Evolutionary conservation across 2,888 invertebrate species (phyloP).

Genomic region (Byasa hedistus): DNA sequence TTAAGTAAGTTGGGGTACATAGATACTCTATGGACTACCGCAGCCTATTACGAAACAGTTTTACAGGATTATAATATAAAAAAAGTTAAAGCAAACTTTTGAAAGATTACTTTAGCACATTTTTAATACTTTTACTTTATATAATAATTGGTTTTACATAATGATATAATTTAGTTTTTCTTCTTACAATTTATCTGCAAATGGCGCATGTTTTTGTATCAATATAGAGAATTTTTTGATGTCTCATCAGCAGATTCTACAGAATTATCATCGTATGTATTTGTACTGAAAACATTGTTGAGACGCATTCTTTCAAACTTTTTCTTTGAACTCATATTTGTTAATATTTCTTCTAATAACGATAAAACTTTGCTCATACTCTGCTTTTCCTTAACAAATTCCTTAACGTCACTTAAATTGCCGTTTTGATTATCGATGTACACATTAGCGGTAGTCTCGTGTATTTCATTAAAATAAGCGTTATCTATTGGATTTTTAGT

Average conservation of each 20-base stretch:
- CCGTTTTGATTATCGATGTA: slow-evolving; percentile 11
- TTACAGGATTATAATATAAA: too few species aligned
- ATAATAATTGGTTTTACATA: background rate
- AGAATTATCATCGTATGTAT: slow-evolving; percentile 8
- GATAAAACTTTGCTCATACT: slow-evolving; percentile 29
- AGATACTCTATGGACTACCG: too few species aligned
- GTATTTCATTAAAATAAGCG: slow-evolving; percentile 4
- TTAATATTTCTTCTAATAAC: slow-evolving; percentile 28
- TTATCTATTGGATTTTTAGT: slow-evolving; percentile 1
- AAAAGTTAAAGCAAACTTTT: too few species aligned
- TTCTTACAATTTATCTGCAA: background rate
- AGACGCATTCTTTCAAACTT: slow-evolving; percentile 17
- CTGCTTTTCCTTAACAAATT: slow-evolving; percentile 29
- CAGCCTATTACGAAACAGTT: too few species aligned
- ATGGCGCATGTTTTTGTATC: background rate
- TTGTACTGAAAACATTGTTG: slow-evolving; percentile 10
- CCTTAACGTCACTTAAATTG: slow-evolving; percentile 23
- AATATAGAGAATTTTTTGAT: slow-evolving; percentile 1
- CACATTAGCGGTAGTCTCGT: slow-evolving; percentile 12
- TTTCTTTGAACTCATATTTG: slow-evolving; percentile 27
- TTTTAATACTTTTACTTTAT: background rate
- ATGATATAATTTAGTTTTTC: slow-evolving; percentile 2
- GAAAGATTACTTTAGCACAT: background rate
- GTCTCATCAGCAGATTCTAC: background rate
- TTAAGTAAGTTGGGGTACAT: too few species aligned